These are phyloP conservation scores for Heliornis fulica DNA, from an alignment of 2,113 vertebrate species.

Conservation along the genomic window DNA sequence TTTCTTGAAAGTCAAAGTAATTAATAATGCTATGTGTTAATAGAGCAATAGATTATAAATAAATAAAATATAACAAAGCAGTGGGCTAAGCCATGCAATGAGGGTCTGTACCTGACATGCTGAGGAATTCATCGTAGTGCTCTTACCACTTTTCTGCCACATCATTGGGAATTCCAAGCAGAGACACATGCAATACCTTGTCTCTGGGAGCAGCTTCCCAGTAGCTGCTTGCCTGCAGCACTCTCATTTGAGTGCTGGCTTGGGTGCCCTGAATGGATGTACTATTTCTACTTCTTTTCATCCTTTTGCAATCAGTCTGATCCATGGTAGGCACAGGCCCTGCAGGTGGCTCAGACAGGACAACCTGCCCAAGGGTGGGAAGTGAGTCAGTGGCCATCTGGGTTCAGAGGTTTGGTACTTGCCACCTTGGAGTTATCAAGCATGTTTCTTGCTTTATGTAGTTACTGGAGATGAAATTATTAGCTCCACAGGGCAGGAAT, in stretches of 20 bases:
- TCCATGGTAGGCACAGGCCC: too few relatives aligned
- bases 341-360: too few relatives aligned
- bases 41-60: too few relatives aligned
- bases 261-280: not conserved
- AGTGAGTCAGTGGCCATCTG: too few relatives aligned
- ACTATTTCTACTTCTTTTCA: not conserved
- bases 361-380: too few relatives aligned
- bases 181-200: not conserved
- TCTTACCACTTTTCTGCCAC: not conserved
- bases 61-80: not conserved
- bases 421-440: not conserved
- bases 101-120: not conserved
- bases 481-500: not conserved
- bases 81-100: not conserved
- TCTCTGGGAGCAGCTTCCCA: not conserved
- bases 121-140: not conserved
- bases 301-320: not conserved
- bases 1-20: conserved; percentile 7
- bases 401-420: not conserved
- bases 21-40: not conserved
- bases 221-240: not conserved
- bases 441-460: not conserved
- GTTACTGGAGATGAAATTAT: not conserved
- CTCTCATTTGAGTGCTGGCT: not conserved
- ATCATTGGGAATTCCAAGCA: not conserved